Conservation (phyloP, 1,140 invertebrate species). For the Monochamus saltuarius region DNA sequence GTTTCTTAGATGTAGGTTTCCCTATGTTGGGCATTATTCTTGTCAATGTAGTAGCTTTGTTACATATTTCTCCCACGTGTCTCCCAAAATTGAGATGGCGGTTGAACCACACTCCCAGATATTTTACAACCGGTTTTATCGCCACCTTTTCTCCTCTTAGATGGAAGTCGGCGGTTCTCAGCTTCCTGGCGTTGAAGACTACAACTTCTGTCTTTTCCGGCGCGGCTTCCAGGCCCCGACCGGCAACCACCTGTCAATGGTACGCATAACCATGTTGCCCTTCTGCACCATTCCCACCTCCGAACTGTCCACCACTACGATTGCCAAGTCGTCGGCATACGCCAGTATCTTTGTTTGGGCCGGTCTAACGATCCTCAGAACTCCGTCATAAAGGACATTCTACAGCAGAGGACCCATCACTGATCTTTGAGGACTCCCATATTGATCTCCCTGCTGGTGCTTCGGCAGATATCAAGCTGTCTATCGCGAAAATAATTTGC, state of each 20-base stretch:
- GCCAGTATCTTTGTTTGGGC: conserved; percentile 6
- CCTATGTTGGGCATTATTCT: conserved; percentile 13
- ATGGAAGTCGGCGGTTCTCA: too few relatives aligned
- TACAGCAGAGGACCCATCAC: conserved; percentile 43
- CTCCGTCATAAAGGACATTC: conserved; percentile 40
- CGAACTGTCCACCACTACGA: conserved; percentile 2
- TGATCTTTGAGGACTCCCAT: conserved; percentile 36
- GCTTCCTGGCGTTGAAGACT: too few relatives aligned
- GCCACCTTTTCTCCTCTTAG: too few relatives aligned
- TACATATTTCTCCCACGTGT: too few relatives aligned
- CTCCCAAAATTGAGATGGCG: background rate
- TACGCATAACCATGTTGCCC: background rate
- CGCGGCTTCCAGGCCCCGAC: too few relatives aligned
- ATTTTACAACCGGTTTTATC: too few relatives aligned
- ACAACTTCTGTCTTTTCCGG: too few relatives aligned
- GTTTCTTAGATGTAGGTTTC: background rate
- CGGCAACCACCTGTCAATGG: background rate
- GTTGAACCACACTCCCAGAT: too few relatives aligned
- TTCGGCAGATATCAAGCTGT: background rate
- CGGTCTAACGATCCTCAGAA: conserved; percentile 27
- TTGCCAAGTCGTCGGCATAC: conserved; percentile 29
- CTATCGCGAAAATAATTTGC: conserved; percentile 26
- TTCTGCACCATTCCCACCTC: background rate
- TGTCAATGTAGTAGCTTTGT: background rate
- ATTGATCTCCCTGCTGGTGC: background rate